Evolutionary conservation across 2,888 invertebrate species (phyloP).

Genomic region (Hemithea aestivaria): DNA sequence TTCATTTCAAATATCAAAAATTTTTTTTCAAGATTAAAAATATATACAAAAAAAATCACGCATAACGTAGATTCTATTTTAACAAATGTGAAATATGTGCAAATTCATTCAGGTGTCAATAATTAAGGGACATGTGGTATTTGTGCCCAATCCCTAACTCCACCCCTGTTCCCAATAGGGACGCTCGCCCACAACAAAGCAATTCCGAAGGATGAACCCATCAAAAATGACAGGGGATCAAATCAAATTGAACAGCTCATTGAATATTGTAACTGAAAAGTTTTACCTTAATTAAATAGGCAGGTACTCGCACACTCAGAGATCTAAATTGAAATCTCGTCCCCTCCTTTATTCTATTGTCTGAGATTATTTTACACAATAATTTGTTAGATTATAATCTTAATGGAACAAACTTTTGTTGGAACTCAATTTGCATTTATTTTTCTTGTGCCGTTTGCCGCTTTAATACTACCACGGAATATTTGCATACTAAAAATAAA

Average conservation of each 20-base stretch:
- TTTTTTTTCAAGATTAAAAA: no score
- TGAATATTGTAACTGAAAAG: slow-evolving; percentile 38
- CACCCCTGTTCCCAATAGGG: slow-evolving; percentile 7
- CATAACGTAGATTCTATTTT: no score
- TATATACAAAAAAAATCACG: no score
- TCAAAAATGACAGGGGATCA: slow-evolving; percentile 45
- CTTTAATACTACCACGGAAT: no score
- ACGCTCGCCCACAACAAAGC: slow-evolving; percentile 41
- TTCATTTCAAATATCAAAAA: no score
- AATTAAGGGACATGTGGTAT: no score
- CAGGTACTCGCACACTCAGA: slow-evolving; percentile 16
- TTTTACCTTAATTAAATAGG: slow-evolving; percentile 34
- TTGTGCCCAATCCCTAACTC: neutral
- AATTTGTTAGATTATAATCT: slow-evolving; percentile 30
- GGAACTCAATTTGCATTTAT: slow-evolving; percentile 24
- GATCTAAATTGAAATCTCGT: slow-evolving; percentile 30
- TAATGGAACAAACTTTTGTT: slow-evolving; percentile 28
- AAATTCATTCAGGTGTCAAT: no score
- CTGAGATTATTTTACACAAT: slow-evolving; percentile 27
- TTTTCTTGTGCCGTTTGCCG: slow-evolving; percentile 1
- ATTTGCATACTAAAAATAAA: no score
- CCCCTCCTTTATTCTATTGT: slow-evolving; percentile 23
- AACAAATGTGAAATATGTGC: no score
- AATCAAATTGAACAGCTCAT: slow-evolving; percentile 41
- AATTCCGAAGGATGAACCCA: slow-evolving; percentile 40